phyloP scores from a whole-genome alignment of 2,797 vertebrate genomes.

The Lepidocolaptes lacrymiger region DNA sequence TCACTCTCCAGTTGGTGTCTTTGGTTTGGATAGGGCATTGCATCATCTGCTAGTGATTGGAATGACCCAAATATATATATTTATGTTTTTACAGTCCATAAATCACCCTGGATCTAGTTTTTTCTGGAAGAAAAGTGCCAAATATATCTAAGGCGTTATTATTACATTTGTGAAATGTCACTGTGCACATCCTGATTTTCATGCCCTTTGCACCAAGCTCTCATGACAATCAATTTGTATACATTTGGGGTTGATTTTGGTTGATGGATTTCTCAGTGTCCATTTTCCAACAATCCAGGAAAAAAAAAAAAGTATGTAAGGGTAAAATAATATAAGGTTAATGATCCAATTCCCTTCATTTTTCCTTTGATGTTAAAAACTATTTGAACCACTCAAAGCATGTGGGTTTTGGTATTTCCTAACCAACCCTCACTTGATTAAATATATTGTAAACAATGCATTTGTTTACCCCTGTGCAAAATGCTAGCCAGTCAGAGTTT shows the following conservation, averaged over 20 bases:
- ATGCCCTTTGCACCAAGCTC: slow-evolving; percentile 34
- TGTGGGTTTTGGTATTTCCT: neutral
- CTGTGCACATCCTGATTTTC: neutral
- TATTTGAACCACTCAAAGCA: neutral
- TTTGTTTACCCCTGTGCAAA: neutral
- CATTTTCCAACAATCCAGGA: neutral
- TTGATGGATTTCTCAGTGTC: neutral
- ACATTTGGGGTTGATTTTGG: neutral
- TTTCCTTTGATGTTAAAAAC: neutral
- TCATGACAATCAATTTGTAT: neutral
- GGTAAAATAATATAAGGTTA: neutral
- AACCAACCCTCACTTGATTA: neutral
- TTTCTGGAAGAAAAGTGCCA: neutral
- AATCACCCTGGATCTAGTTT: slow-evolving; percentile 27
- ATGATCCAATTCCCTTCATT: neutral
- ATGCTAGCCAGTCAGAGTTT: neutral
- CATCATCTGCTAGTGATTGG: neutral
- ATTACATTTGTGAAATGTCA: slow-evolving; percentile 64
- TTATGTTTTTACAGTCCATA: slow-evolving; percentile 17
- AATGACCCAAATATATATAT: slow-evolving; percentile 14
- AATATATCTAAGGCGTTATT: slow-evolving; percentile 41
- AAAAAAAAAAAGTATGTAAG: neutral
- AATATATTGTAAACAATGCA: neutral
- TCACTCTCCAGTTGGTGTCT: neutral
- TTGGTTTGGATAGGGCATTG: neutral